These are phyloP conservation scores for Agapornis canus DNA, from an alignment of 2,797 vertebrate genomes.

Conservation along the genomic window DNA sequence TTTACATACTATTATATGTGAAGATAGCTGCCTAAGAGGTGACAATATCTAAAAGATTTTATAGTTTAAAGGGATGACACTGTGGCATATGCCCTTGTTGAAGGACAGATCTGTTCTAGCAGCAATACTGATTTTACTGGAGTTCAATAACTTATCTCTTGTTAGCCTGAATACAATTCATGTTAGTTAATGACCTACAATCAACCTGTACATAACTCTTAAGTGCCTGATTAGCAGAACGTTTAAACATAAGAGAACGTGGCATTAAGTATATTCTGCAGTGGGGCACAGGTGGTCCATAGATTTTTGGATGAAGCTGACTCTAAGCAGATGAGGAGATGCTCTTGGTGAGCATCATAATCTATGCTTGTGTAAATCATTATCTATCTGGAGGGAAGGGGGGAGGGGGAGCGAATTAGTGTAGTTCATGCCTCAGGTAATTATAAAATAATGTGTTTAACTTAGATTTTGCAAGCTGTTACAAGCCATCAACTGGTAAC, in stretches of 20 bases:
- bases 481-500: not conserved
- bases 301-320: not conserved
- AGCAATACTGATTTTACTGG: not conserved
- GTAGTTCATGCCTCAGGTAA: not conserved
- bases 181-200: not conserved
- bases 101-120: not conserved
- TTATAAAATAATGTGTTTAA: not conserved
- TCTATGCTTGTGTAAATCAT: not conserved
- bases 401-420: not conserved
- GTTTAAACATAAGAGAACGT: not conserved
- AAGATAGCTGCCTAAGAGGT: not conserved
- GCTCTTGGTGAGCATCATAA: not conserved
- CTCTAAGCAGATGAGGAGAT: not conserved
- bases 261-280: not conserved
- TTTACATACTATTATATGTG: rapidly evolving
- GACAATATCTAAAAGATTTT: not conserved
- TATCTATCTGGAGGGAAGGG: rapidly evolving
- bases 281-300: not conserved
- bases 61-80: not conserved
- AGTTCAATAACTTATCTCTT: not conserved
- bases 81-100: not conserved
- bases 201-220: not conserved
- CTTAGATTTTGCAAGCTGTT: not conserved
- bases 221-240: not conserved
- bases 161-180: not conserved